These are phyloP conservation scores for Parotia lawesii DNA, from an alignment of 2,113 vertebrate species.

Conservation along the genomic window DNA sequence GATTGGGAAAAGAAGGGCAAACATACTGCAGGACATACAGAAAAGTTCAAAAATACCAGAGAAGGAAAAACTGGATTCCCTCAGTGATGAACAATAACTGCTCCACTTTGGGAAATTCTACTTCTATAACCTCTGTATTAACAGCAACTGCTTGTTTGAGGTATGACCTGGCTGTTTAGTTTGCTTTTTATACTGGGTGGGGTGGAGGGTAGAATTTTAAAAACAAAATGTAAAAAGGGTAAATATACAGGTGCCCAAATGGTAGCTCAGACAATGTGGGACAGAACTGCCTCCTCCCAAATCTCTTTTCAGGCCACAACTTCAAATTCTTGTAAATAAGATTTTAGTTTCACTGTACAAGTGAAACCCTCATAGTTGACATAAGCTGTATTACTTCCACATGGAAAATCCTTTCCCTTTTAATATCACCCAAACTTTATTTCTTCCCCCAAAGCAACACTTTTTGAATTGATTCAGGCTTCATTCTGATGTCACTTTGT, in stretches of 20 bases:
- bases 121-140: neutral
- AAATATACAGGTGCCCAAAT: neutral
- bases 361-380: neutral
- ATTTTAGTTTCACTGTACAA: neutral
- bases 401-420: neutral
- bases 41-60: neutral
- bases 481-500: neutral
- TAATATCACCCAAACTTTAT: neutral
- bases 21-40: neutral
- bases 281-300: neutral
- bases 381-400: neutral
- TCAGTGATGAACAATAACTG: neutral
- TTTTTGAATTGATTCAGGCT: neutral
- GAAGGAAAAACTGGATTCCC: neutral
- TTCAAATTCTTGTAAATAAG: neutral
- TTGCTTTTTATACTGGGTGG: neutral
- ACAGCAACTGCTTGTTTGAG: neutral
- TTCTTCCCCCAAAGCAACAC: neutral
- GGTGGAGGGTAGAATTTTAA: neutral
- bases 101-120: neutral
- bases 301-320: neutral
- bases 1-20: neutral
- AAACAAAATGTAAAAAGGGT: neutral
- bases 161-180: neutral
- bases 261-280: neutral